Evolutionary conservation across 2,113 vertebrate genomes (phyloP), one percentile per base, ranked within the genome.

Genomic region (Trochalopteron elliotii): DNA sequence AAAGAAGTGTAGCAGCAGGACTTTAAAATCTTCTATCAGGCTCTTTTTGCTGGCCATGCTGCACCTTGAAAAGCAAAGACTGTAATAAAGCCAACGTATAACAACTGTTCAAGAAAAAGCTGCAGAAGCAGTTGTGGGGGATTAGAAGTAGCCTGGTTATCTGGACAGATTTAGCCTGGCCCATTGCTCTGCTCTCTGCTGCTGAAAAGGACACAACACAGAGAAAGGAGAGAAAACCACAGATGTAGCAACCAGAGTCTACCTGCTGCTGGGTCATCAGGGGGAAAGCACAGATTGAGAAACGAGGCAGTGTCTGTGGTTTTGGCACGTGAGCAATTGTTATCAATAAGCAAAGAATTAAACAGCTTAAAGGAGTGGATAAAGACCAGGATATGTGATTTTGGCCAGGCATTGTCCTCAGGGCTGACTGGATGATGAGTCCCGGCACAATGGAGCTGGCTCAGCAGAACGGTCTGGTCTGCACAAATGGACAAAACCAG

Each of bases 181-280:
- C 81, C 78, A 63, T 28, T 1, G 0, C 83, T 75, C 78, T 79
- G 35, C 70, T 75, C 64, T 33, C 47, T 2, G 11, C 81, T 79
- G 16, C 9, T 91, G 81, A 84, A 55, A n/a, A 59, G 50, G 63
- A 72, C 82, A 47, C 0, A 0, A 35, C 39, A 74, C 42, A 47
- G 45, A 88, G 69, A 81, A 42, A 71, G 49, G 17, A 78, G 56
- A 77, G 56, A 83, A 84, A 92, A 22, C 31, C 68, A 71, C 19
- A 3, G 4, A 52, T 16, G 33, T 3, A 70, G 39, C 8, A 2
- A 11, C 5, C 25, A 83, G 57, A 13, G n/a, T 83, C 74, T 89
- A 87, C 90, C 92, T 90, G 87, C 95, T 87, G 78, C 94, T 90
- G 85, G 65, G 39, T 64, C 78, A 94, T 35, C 53, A 75, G 52